Base-by-base conservation (phyloP, 2,113 vertebrate genomes). In the Ceyx cyanopectus region DNA sequence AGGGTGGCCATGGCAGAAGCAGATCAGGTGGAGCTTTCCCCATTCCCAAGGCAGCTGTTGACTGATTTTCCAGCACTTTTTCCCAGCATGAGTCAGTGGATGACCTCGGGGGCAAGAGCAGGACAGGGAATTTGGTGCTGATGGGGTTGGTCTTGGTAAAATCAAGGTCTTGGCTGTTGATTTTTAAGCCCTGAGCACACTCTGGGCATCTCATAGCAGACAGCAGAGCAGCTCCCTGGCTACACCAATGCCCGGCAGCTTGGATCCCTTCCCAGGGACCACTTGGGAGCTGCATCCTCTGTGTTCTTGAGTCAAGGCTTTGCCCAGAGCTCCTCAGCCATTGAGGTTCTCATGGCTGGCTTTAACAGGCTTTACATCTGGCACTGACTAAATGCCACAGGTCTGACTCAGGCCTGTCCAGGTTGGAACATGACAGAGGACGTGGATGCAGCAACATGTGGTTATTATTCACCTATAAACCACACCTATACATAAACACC, bases 251-350 rank as follows among this genome's bases (percentile, higher is more conserved):
- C 41, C 40, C 11, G 0, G 32, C 0, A 6, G 29, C 75, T 75
- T 6, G 0, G 3, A 12, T n/a, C 48, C 53, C 27, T 63, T 41
- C 43, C n/a, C 5, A 0, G n/a, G 54, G 50, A 22, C 34, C 3
- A 1, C 0, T 1, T 0, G 3, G 57, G 81, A 79, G 43, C 63
- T 50, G 48, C 51, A 9, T 34, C 26, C 48, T 46, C 27, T 0
- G 1, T 6, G n/a, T 51, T 40, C 51, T 23, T 54, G 82, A 37
- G 37, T 73, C 66, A 16, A 56, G 43, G 54, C 57, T 60, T 14
- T 6, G 1, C 30, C 27, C 63, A 24, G 75, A 53, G 72, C 72
- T 87, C 37, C 54, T 45, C 65, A 43, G 0, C 58, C 87, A 3
- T 1, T 0, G 0, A 69, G 24, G 20, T 11, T 54, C 78, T 60